Evolutionary conservation across 2,888 invertebrate genomes (phyloP).

Genomic region (Conchocele bisecta): DNA sequence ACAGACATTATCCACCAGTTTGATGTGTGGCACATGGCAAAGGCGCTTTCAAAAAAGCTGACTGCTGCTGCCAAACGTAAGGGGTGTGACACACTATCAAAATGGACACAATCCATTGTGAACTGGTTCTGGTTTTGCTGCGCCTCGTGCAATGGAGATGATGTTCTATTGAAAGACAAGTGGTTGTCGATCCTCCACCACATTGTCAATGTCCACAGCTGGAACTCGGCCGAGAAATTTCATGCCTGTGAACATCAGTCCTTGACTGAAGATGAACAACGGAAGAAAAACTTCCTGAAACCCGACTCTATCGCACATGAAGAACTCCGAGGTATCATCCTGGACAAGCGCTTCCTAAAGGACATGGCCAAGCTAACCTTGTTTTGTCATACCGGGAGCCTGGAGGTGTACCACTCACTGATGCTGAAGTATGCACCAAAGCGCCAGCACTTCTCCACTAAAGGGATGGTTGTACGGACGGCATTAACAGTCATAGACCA

Average conservation of each 20-base stretch:
- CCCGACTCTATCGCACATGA: conserved; percentile 29
- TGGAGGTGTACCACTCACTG: conserved; percentile 47
- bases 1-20: conserved; percentile 30
- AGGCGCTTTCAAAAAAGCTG: conserved; percentile 21
- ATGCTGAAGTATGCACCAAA: conserved; percentile 46
- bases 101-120: conserved; percentile 20
- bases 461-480: conserved; percentile 36
- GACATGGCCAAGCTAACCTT: conserved; percentile 32
- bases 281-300: conserved; percentile 36
- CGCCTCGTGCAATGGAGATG: conserved; percentile 25
- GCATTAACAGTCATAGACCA: conserved; percentile 40
- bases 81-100: conserved; percentile 14
- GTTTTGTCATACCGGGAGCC: conserved; percentile 49
- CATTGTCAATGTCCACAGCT: conserved; percentile 18
- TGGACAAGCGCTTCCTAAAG: conserved; percentile 33
- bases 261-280: not conserved
- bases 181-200: conserved; percentile 24
- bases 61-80: conserved; percentile 17
- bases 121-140: conserved; percentile 40
- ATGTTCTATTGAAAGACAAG: conserved; percentile 29
- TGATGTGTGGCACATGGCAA: conserved; percentile 45
- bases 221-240: conserved; percentile 6
- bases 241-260: conserved; percentile 19
- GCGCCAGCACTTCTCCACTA: conserved; percentile 36
- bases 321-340: conserved; percentile 26